Conservation (phyloP, 92 coral and sea anemone species). For the Epizoanthus ramosus region DNA sequence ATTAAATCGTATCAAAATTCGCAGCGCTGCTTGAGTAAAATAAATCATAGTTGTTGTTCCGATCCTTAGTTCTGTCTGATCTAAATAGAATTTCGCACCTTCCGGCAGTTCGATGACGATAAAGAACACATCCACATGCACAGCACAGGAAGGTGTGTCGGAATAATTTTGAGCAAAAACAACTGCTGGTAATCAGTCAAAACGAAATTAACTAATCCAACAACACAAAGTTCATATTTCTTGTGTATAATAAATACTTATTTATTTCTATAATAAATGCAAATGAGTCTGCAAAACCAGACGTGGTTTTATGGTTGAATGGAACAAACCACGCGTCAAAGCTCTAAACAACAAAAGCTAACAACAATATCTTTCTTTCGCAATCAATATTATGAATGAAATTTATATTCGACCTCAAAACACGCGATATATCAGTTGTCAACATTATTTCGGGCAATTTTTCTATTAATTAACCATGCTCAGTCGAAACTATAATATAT, state of each 20-base stretch:
- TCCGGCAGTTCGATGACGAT: no score
- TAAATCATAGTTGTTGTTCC: no score
- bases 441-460: slow-evolving; percentile 6
- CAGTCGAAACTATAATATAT: background rate
- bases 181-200: background rate
- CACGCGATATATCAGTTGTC: slow-evolving; percentile 19
- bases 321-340: slow-evolving; percentile 16
- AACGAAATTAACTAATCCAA: background rate
- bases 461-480: slow-evolving; percentile 15
- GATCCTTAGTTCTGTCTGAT: no score
- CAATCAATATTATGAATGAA: background rate
- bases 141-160: background rate
- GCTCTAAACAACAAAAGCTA: slow-evolving; percentile 12
- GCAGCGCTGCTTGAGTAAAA: no score
- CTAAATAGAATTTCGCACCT: no score
- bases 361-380: background rate
- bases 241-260: background rate
- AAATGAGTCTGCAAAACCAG: background rate
- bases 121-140: no score
- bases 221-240: slow-evolving; percentile 1
- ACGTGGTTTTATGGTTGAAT: background rate
- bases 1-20: no score
- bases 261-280: background rate
- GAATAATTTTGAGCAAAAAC: background rate
- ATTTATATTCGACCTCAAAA: slow-evolving; percentile 6